Percentiles rank a stretch among this genome's conserved stretches.
These are phyloP conservation scores for Polydesmus complanatus DNA, from an alignment of 2,888 invertebrate genomes.

Conservation along the genomic window DNA sequence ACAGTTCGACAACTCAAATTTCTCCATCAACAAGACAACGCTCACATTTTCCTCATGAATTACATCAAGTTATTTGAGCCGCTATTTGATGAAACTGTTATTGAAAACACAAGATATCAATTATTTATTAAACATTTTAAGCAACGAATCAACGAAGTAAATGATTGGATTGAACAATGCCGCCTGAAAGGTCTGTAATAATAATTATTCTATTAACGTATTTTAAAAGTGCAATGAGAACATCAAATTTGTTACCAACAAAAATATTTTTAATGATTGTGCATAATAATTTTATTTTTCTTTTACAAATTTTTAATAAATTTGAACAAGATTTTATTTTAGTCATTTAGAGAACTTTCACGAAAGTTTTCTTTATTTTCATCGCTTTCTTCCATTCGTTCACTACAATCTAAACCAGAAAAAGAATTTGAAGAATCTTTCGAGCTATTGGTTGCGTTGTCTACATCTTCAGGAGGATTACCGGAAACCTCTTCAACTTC, in stretches of 20 bases:
- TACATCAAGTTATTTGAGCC: conserved; percentile 23
- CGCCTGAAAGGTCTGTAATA: background rate
- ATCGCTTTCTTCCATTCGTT: conserved; percentile 7
- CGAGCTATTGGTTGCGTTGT: conserved; percentile 1
- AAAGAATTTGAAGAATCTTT: background rate
- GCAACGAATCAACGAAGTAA: conserved; percentile 23
- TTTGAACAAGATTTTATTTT: background rate
- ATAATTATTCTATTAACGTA: too few species aligned
- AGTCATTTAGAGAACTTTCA: background rate
- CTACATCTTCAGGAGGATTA: background rate
- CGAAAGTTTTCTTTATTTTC: conserved; percentile 8
- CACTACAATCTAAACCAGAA: background rate
- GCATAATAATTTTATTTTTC: background rate
- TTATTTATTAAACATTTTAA: conserved; percentile 22
- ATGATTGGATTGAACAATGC: conserved; percentile 22
- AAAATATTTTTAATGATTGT: too few species aligned
- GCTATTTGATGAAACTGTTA: conserved; percentile 20
- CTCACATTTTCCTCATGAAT: conserved; percentile 21
- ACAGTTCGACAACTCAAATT: conserved; percentile 22
- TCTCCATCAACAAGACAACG: conserved; percentile 19
- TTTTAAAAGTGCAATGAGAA: too few species aligned
- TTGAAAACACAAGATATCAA: conserved; percentile 14
- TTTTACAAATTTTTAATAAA: background rate
- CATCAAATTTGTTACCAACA: too few species aligned
- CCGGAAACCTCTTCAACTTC: conserved; percentile 39